Evolutionary conservation across 2,888 invertebrate species (phyloP), one percentile per base, ranked within the genome.

Genomic region (Spialia ferax): DNA sequence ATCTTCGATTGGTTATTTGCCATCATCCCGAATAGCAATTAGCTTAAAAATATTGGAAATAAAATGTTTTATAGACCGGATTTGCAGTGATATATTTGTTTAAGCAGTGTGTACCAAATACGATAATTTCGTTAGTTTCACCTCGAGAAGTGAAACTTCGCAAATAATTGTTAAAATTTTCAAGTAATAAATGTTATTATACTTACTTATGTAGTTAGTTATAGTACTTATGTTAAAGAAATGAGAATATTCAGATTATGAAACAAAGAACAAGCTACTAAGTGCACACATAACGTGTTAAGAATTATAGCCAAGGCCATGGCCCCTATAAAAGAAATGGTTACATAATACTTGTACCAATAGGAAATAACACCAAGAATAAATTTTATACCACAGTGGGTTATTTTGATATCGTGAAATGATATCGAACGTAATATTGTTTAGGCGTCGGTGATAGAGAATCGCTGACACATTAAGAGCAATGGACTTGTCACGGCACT

Each of bases 401-500:
- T 54, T 15, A 54, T 15, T 54, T 54, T 29, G 54, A 26, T 15
- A 54, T 54, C 26, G 8, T 15, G 11, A n/a, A 62, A 35, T 32
- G 29, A 20, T 52, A 52, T 26, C 52, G 23, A 54, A 29, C 26
- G 15, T 29, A 10, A 29, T 29, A 54, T 54, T 35, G 35, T 56
- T 56, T 35, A 20, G 15, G 29, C 10, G 35, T 20, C 56, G 56
- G 22, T 29, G 6, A 61, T 48, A 32, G 29, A 20, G 26, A 61
- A 64, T 50, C 22, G 64, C 64, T 65, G 64, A 65, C 57, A 65
- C 50, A 54, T 54, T 52, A 63, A 61, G 57, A 50, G 64, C 64
- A 65, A 65, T 57, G 64, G 48, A 65, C 35, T 48, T 56, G 63
- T 64, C 63, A 64, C 63, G 63, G 50, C 23, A 65, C 29, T 65